These are phyloP conservation scores for Artemia sinica DNA, from an alignment of 2,888 invertebrate species.

Conservation along the genomic window DNA sequence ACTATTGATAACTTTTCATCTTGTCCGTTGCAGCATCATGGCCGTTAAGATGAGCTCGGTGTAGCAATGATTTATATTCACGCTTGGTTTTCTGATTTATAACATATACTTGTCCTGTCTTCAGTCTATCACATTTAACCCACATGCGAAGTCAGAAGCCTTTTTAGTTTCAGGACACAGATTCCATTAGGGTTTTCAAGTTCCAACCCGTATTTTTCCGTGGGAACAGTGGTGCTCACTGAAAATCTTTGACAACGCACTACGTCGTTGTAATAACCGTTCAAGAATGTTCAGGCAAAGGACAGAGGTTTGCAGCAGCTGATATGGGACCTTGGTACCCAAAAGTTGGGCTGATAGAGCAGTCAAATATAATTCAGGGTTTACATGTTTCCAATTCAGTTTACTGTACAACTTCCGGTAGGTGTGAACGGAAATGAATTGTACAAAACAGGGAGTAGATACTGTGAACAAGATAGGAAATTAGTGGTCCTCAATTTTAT, in stretches of 20 bases:
- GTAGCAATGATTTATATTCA: slow-evolving; percentile 7
- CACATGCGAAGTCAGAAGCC: background rate
- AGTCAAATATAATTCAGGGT: background rate
- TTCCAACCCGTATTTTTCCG: slow-evolving; percentile 4
- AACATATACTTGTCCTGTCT: background rate
- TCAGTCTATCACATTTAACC: background rate
- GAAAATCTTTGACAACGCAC: background rate
- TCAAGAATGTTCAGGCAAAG: background rate
- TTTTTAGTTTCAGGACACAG: background rate
- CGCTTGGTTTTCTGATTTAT: background rate
- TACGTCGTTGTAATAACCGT: background rate
- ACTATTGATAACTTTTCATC: background rate
- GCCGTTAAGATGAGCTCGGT: background rate
- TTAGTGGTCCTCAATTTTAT: background rate
- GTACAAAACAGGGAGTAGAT: slow-evolving; percentile 1
- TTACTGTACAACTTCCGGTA: background rate
- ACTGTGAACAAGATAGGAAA: background rate
- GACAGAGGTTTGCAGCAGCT: slow-evolving; percentile 3
- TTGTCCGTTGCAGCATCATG: slow-evolving; percentile 2
- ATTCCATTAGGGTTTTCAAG: background rate
- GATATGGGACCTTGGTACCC: background rate
- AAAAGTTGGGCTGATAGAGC: background rate
- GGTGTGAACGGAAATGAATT: background rate
- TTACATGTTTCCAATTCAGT: background rate
- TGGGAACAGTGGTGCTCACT: background rate